phyloP scores from a whole-genome alignment of 2,113 vertebrate genomes.

The Strix uralensis region DNA sequence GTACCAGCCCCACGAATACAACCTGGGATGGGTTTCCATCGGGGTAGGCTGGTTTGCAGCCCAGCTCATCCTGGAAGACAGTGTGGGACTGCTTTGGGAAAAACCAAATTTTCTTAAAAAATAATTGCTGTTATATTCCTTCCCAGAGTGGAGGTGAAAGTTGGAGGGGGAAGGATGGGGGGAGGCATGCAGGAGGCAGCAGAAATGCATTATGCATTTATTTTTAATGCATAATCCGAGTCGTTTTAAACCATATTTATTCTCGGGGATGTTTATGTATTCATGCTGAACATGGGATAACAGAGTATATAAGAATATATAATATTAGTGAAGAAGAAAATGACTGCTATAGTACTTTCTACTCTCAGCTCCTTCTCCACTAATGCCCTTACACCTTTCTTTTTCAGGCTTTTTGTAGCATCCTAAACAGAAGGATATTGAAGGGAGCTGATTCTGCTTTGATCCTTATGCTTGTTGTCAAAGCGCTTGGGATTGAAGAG shows the following conservation, averaged over 20 bases:
- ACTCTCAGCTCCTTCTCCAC: conserved; percentile 69
- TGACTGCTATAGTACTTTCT: conserved; percentile 74
- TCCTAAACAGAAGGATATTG: conserved; percentile 85
- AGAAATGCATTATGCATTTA: conserved; percentile 16
- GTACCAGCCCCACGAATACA: background rate
- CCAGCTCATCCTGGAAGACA: background rate
- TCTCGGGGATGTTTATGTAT: conserved; percentile 71
- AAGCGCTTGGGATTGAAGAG: conserved; percentile 94
- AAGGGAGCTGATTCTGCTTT: conserved; percentile 89
- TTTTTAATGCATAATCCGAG: conserved; percentile 39
- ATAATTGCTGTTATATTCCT: background rate
- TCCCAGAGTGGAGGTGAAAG: background rate
- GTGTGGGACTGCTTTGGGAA: background rate
- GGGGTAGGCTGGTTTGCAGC: background rate
- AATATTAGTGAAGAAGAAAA: conserved; percentile 76
- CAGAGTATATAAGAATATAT: conserved; percentile 52
- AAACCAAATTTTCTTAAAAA: background rate
- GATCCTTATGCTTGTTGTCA: conserved; percentile 95
- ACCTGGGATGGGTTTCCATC: background rate
- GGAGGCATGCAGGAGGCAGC: background rate
- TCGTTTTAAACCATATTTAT: conserved; percentile 61
- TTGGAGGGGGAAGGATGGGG: background rate
- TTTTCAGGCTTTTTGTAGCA: conserved; percentile 80
- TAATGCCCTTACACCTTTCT: conserved; percentile 82
- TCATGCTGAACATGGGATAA: conserved; percentile 65